These are phyloP conservation scores for Stigmatopora argus DNA, from an alignment of 2,113 vertebrate genomes.

Conservation along the genomic window DNA sequence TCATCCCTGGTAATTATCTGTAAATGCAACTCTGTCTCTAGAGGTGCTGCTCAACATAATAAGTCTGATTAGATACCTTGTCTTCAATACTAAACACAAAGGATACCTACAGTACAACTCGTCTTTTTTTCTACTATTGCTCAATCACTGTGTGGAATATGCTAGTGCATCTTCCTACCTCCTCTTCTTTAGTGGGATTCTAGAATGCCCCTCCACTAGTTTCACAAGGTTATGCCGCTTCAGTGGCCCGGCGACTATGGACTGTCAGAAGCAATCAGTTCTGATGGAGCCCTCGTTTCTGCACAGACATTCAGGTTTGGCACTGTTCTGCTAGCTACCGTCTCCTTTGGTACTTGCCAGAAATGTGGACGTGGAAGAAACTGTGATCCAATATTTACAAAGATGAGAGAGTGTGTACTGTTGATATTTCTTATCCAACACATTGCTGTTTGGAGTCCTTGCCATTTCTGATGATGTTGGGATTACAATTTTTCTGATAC, in stretches of 20 bases:
- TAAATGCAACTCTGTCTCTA: conserved; percentile 19
- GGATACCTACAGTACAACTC: conserved; percentile 28
- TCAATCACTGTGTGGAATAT: conserved; percentile 54
- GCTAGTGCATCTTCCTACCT: conserved; percentile 45
- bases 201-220: conserved; percentile 60
- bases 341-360: conserved; percentile 52
- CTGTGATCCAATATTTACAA: conserved; percentile 64
- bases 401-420: conserved; percentile 36
- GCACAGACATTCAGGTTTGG: conserved; percentile 60
- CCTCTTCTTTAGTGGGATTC: conserved; percentile 47
- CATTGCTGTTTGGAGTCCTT: conserved; percentile 25
- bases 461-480: conserved; percentile 25
- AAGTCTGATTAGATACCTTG: conserved; percentile 38
- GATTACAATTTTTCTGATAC: conserved; percentile 1
- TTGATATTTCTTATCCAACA: conserved; percentile 50
- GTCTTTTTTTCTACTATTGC: conserved; percentile 52
- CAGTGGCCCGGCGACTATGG: conserved; percentile 64
- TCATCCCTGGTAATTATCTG: conserved; percentile 20
- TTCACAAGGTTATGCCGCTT: conserved; percentile 69
- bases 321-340: conserved; percentile 46
- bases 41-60: conserved; percentile 32
- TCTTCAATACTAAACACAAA: conserved; percentile 41
- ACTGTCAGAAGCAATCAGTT: conserved; percentile 68
- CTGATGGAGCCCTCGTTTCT: conserved; percentile 64
- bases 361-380: conserved; percentile 52